These are phyloP conservation scores for Paratrypauchen microcephalus DNA, from an alignment of 2,797 vertebrate species.

Conservation along the genomic window DNA sequence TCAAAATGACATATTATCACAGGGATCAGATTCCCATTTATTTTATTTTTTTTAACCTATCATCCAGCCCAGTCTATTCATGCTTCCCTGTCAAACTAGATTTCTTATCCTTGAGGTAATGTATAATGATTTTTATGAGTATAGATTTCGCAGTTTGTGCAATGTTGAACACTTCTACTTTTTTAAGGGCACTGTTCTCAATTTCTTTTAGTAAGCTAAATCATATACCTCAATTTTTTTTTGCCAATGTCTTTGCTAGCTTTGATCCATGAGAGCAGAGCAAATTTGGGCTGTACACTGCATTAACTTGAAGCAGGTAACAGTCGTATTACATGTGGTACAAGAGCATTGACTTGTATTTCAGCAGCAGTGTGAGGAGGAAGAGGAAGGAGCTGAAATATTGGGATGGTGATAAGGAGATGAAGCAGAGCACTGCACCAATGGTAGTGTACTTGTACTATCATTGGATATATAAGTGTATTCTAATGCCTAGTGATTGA, in stretches of 20 bases:
- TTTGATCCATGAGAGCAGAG: neutral
- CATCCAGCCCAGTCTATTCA: too few relatives aligned
- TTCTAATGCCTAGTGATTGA: too few relatives aligned
- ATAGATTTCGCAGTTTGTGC: neutral
- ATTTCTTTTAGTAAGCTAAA: neutral
- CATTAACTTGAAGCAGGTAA: constrained; percentile 13
- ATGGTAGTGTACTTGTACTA: constrained; percentile 10
- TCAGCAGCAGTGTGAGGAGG: constrained; percentile 15
- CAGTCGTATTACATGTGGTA: constrained; percentile 6
- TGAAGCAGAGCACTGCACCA: constrained; percentile 21
- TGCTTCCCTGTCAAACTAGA: too few relatives aligned
- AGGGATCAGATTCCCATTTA: too few relatives aligned
- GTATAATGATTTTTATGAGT: too few relatives aligned
- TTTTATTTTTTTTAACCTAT: too few relatives aligned
- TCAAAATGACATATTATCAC: too few relatives aligned
- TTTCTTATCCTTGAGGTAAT: neutral
- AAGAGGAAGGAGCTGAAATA: constrained; percentile 28
- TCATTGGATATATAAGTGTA: neutral
- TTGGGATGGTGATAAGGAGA: constrained; percentile 22
- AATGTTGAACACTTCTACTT: neutral
- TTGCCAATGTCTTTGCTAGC: neutral
- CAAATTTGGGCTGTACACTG: neutral
- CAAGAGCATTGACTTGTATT: neutral
- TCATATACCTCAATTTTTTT: neutral
- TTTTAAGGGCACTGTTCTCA: neutral